These are phyloP conservation scores for Potamarius usumacintae DNA, from an alignment of 2,113 vertebrate genomes.

Conservation along the genomic window DNA sequence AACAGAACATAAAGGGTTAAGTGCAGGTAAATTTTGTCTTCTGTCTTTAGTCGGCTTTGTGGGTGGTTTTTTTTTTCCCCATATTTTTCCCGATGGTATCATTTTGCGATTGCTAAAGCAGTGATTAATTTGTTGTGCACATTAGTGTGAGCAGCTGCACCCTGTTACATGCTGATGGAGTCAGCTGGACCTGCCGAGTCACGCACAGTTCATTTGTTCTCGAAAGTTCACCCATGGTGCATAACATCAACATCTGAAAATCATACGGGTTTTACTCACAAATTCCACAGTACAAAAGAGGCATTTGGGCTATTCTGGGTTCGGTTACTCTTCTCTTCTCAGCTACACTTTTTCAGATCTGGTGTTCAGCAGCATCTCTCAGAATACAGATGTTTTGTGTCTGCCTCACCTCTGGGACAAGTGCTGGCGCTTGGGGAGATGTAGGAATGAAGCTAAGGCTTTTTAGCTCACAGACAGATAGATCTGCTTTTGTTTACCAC, in stretches of 20 bases:
- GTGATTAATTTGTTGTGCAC: neutral
- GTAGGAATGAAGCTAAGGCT: constrained; percentile 12
- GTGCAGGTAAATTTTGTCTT: neutral
- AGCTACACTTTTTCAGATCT: neutral
- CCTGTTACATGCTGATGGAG: constrained; percentile 21
- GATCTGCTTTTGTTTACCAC: constrained; percentile 7
- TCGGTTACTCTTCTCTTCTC: neutral
- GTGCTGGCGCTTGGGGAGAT: constrained; percentile 8
- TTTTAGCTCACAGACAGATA: neutral
- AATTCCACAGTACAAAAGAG: neutral
- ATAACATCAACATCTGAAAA: constrained; percentile 29
- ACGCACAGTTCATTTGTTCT: constrained; percentile 26
- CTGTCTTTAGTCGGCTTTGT: neutral
- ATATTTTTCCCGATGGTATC: neutral
- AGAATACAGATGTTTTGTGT: constrained; percentile 49
- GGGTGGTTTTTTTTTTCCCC: neutral
- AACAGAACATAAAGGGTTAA: neutral
- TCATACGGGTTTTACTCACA: neutral
- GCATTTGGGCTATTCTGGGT: neutral
- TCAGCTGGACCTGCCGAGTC: constrained; percentile 13
- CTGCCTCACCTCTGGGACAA: constrained; percentile 33
- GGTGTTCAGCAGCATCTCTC: neutral
- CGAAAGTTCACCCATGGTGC: constrained; percentile 25
- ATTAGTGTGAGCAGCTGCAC: constrained; percentile 38
- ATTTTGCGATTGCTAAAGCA: neutral